Conservation (phyloP, 92 coral and sea anemone genomes). For the Heteractis magnifica region DNA sequence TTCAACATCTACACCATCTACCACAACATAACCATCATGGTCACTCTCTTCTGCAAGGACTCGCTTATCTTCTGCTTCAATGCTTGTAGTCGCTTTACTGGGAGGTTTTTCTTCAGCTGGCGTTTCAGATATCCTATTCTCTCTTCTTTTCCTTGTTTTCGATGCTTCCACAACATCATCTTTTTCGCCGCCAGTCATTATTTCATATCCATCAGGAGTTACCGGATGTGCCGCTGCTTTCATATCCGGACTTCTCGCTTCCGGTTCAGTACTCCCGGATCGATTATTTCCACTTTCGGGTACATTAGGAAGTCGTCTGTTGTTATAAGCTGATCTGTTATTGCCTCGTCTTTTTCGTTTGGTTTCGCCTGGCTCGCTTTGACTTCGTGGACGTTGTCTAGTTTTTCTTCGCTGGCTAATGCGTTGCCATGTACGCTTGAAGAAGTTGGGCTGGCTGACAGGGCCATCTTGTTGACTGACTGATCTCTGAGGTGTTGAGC, state of each 20-base stretch:
- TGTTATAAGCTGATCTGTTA: constrained; percentile 5
- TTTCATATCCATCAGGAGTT: constrained; percentile 67
- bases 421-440: constrained; percentile 66
- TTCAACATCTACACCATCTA: constrained; percentile 60
- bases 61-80: background rate
- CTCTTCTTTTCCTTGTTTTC: constrained; percentile 15
- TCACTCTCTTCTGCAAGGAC: constrained; percentile 31
- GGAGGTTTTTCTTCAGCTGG: constrained; percentile 18
- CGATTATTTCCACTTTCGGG: constrained; percentile 12
- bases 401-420: constrained; percentile 45
- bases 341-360: constrained; percentile 24
- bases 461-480: constrained; percentile 29
- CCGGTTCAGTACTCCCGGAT: constrained; percentile 3
- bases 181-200: constrained; percentile 33
- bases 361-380: constrained; percentile 50
- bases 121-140: constrained; percentile 32
- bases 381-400: constrained; percentile 55
- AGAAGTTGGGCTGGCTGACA: constrained; percentile 37
- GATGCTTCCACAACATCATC: constrained; percentile 31
- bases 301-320: constrained; percentile 17
- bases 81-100: background rate
- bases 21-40: constrained; percentile 57
- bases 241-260: background rate
- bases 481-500: constrained; percentile 7
- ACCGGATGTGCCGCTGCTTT: background rate